These are phyloP conservation scores for Cantharis lateralis DNA, from an alignment of 2,888 invertebrate genomes.

Conservation along the genomic window DNA sequence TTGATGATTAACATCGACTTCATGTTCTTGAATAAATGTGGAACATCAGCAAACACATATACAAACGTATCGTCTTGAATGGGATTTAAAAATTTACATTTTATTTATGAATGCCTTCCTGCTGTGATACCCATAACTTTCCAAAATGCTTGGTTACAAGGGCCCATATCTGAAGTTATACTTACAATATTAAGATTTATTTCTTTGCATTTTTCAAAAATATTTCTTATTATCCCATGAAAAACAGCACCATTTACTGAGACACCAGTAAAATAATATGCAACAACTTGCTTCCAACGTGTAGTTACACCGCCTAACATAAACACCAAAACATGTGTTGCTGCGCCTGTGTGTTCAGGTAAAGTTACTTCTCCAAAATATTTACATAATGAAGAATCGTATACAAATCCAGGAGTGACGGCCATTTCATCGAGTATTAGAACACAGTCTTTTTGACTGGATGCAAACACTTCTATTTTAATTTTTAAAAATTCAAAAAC, in stretches of 20 bases:
- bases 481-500: neutral
- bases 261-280: too few species aligned
- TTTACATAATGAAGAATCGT: constrained; percentile 32
- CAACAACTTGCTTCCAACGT: too few species aligned
- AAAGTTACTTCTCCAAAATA: constrained; percentile 35
- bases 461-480: neutral
- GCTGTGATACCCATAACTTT: neutral
- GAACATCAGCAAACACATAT: neutral
- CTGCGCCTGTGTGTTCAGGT: constrained; percentile 15
- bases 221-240: neutral
- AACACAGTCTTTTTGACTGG: constrained; percentile 11
- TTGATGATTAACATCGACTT: neutral
- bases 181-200: constrained; percentile 4
- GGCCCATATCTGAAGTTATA: constrained; percentile 10
- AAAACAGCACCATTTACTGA: constrained; percentile 30
- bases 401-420: constrained; percentile 27
- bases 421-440: constrained; percentile 34
- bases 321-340: too few species aligned
- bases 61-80: neutral
- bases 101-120: neutral
- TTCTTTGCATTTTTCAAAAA: constrained; percentile 20
- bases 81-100: neutral
- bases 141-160: constrained; percentile 6
- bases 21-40: constrained; percentile 10
- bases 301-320: too few species aligned